Base-by-base conservation (phyloP, 2,113 vertebrate species). In the Chlamydotis undulata region DNA sequence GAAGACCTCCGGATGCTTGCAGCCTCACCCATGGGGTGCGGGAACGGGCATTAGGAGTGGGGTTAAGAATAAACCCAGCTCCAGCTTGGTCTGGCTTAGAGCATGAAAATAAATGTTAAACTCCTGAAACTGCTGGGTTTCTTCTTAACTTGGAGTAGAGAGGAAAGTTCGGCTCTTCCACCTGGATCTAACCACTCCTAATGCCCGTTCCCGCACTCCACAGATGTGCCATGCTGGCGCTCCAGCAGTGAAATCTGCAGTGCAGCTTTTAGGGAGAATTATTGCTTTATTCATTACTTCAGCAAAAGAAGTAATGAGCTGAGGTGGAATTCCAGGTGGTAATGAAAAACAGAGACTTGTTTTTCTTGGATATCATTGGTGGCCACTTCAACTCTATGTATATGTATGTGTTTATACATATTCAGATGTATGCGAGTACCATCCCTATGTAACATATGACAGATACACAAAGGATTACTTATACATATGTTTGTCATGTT, bases 181-280 rank as follows among this genome's bases (percentile, higher is more conserved):
- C 45, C 24, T 49, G 49, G 26, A 19, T 60, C 33, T 68, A 65
- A 64, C 28, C 25, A 4, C 43, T 77, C 60, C 49, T 83, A 37
- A 43, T 31, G 35, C 43, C 41, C 2, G 1, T 47, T 64, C 52
- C 60, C 45, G 43, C 0, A 2, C 26, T 77, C 71, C 31, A 4
- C 1, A 29, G 52, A 57, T 49, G 50, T 53, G 31, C 41, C 35
- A 52, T 59, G 41, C 35, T 80, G 39, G 33, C 52, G 45, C 28
- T 68, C 53, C 22, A 53, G 76, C 41, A 53, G 15, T 19, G 33
- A 59, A 22, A 78, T 23, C 37, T 0, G 3, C 60, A 60, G 71
- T 29, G n/a, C 35, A 78, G 83, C 22, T 90, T 95, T 93, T 50
- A 57, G 73, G 69, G 49, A 60, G 45, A 75, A 71, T 89, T 74